Evolutionary conservation across 2,113 vertebrate genomes (phyloP).

Genomic region (Hemibagrus wyckioides): DNA sequence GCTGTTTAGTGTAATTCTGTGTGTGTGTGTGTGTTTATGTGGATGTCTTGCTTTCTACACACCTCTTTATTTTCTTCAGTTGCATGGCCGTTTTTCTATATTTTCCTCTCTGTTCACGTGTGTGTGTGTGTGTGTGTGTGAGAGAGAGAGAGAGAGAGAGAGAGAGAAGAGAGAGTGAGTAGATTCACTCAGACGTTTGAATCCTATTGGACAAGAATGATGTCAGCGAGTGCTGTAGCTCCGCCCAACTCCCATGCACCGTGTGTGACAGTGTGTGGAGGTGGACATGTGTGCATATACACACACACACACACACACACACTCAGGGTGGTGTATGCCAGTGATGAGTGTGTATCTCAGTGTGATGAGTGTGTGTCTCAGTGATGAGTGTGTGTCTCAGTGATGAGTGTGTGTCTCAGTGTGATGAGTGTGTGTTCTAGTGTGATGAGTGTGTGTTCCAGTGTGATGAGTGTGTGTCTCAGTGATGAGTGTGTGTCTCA

Average conservation of each 20-base stretch:
- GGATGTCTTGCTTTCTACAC: not conserved
- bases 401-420: no score
- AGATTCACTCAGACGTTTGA: not conserved
- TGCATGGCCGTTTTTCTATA: constrained; percentile 18
- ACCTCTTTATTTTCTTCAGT: constrained; percentile 36
- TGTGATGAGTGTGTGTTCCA: no score
- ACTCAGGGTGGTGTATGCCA: no score
- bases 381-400: no score
- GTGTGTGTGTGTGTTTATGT: constrained; percentile 1
- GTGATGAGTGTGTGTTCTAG: no score
- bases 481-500: not conserved
- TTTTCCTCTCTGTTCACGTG: not conserved
- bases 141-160: not conserved
- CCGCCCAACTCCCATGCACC: not conserved
- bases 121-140: not conserved
- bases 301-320: constrained; percentile 11
- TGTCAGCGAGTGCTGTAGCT: constrained; percentile 28
- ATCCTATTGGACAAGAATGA: constrained; percentile 31
- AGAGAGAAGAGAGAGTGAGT: not conserved
- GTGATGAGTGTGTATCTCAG: no score
- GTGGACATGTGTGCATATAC: constrained; percentile 50
- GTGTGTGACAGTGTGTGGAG: constrained; percentile 13
- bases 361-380: no score
- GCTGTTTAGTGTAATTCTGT: not conserved
- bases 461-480: not conserved